These are phyloP conservation scores for Suillia variegata DNA, from an alignment of 2,888 invertebrate species.

Conservation along the genomic window DNA sequence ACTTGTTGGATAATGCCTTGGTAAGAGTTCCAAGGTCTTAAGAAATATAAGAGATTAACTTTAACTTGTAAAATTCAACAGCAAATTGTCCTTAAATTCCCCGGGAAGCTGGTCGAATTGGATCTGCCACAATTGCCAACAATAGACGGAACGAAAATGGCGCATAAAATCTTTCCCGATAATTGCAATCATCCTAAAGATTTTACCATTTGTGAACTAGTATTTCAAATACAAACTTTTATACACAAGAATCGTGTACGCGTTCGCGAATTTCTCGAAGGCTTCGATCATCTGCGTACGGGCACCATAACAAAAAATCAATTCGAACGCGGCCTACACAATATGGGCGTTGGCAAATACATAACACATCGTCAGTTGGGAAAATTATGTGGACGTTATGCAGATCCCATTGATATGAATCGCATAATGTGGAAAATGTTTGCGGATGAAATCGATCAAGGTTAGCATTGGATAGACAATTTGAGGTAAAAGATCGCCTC, in stretches of 20 bases:
- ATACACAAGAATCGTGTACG: slow-evolving; percentile 70
- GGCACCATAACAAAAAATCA: slow-evolving; percentile 74
- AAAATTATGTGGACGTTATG: slow-evolving; percentile 70
- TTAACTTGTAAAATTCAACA: slow-evolving; percentile 34
- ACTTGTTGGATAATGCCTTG: slow-evolving; percentile 59
- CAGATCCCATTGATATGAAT: slow-evolving; percentile 72
- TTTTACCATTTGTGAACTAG: slow-evolving; percentile 46
- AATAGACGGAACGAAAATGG: slow-evolving; percentile 40
- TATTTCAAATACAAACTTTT: slow-evolving; percentile 68
- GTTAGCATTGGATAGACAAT: slow-evolving; percentile 58
- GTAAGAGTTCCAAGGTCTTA: slow-evolving; percentile 16
- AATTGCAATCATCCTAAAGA: slow-evolving; percentile 42
- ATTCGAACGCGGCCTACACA: slow-evolving; percentile 73
- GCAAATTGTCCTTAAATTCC: slow-evolving; percentile 66
- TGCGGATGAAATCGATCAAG: slow-evolving; percentile 78
- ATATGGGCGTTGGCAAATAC: slow-evolving; percentile 68
- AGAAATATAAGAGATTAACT: neutral
- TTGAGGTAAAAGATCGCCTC: neutral
- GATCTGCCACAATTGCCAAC: slow-evolving; percentile 70
- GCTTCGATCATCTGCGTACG: slow-evolving; percentile 71
- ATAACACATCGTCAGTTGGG: slow-evolving; percentile 69
- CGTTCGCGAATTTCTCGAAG: slow-evolving; percentile 73
- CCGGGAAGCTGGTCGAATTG: slow-evolving; percentile 70
- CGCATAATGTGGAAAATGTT: slow-evolving; percentile 78
- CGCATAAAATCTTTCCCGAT: slow-evolving; percentile 41